Evolutionary conservation across 2,888 invertebrate species (phyloP), one percentile per base, ranked within the genome.

Genomic region (Aphelenchoides bicaudatus): DNA sequence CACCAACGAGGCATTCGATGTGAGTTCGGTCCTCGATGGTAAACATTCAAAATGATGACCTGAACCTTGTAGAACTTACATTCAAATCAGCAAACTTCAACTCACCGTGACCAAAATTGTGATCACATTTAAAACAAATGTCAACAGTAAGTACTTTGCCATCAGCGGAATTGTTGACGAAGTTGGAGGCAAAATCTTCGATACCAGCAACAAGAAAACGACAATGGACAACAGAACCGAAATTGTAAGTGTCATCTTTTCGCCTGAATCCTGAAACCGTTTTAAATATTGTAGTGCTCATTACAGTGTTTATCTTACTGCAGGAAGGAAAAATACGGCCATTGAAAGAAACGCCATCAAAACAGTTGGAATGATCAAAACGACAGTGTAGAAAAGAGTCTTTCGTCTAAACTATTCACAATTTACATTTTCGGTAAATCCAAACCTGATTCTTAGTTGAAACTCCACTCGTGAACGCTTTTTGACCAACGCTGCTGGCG

Each of bases 21-120:
- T 39, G 96, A 98, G 91, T 86, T 56, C 91, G 96, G 39, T 91
- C 92, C 83, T 23, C 98, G 86, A 84, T 96, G 98, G 82, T 99
- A 96, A 89, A 93, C 92, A 82, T 99, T 99, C 80, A 98, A 96
- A 80, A 98, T 96, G 79, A 98, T 88, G 67, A 98, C 96, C n/a
- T 56, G 94, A 91, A 13, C 8, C 10, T 13, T 5, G n/a, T n/a
- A n/a, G n/a, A n/a, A n/a, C 16, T 23, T 30, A 56, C 5, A 28
- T 16, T 29, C 13, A 13, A 31, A 49, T 49, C n/a, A 43, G 43
- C 10, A 29, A 43, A n/a, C n/a, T n/a, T 46, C 43, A n/a, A n/a
- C n/a, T n/a, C 67, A 99, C 96, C 13, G 98, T 99, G 58, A 96
- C 91, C 74, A 98, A 86, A 82, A 99, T 98, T 84, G 94, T 93